Evolutionary conservation across 2,113 vertebrate genomes (phyloP), one percentile per base, ranked within the genome.

Genomic region (Megaleporinus macrocephalus): DNA sequence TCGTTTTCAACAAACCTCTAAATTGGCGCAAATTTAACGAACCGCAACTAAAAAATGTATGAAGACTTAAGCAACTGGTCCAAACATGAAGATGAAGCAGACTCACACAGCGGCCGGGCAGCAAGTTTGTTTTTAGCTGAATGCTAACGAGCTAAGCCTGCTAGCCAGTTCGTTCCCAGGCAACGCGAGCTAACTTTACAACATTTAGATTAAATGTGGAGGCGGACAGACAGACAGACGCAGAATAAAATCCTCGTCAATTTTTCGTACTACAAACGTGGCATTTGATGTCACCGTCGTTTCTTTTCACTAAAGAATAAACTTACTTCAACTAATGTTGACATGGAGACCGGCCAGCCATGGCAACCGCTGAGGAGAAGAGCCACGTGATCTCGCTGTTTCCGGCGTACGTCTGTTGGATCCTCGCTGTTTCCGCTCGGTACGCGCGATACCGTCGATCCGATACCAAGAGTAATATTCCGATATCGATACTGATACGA

Each of bases 321-420:
- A 53, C 66, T 76, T n/a, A 73, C 57, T 61, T 79, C 33, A 63
- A 33, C 73, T 69, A 73, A 15, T 44, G 84, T 86, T 86, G 84
- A 83, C 84, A 86, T 86, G 84, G 84, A 86, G 55, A 86, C 81
- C 68, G 57, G 26, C 4, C 65, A 55, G 66, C 84, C 80, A 76
- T 65, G 61, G 76, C 84, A 85, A 81, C 76, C 72, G 47, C 53
- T 33, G 59, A 53, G 66, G 57, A 55, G 49, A 53, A 65, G 47
- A 47, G 44, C 22, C 77, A 83, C 77, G 84, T 86, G 84, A 83
- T 26, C 27, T 47, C n/a, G 13, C 59, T 29, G 72, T 53, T 83
- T 83, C 81, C 84, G 80, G 26, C 33, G 51, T 51, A 10, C 16
- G 24, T n/a, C 30, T 14, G 7, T 20, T 44, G 41, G 12, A 57